Evolutionary conservation across 2,113 vertebrate genomes (phyloP).

Genomic region (Leucosticte australis): DNA sequence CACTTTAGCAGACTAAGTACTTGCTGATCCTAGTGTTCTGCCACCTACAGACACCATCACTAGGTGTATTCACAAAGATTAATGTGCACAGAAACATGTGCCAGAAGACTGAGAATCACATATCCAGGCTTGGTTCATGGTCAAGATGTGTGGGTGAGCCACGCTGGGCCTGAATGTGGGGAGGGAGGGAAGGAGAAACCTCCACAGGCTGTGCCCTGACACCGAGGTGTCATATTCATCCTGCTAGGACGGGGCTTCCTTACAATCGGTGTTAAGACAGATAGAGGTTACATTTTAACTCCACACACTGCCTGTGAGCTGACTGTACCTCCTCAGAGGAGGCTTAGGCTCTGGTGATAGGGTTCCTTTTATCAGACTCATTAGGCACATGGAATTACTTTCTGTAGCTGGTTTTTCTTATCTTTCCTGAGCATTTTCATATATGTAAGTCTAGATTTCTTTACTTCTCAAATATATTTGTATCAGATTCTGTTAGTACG

Average conservation of each 20-base stretch:
- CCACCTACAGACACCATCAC: background rate
- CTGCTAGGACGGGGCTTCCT: accelerated
- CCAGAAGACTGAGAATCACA: background rate
- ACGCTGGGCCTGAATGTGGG: accelerated
- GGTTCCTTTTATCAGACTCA: background rate
- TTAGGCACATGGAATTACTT: background rate
- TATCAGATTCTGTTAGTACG: background rate
- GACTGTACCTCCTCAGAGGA: background rate
- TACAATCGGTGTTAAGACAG: accelerated
- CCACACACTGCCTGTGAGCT: background rate
- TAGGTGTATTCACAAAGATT: background rate
- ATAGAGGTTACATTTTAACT: background rate
- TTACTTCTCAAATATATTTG: background rate
- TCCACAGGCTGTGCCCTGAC: background rate
- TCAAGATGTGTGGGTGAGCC: accelerated
- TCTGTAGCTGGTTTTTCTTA: background rate
- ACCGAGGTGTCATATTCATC: accelerated
- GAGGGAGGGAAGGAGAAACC: background rate
- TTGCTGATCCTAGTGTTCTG: background rate
- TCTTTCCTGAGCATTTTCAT: background rate
- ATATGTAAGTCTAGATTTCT: background rate
- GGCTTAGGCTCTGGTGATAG: background rate
- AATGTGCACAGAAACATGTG: accelerated
- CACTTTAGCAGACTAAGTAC: background rate
- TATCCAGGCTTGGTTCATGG: background rate